These are phyloP conservation scores for Epicauta chinensis DNA, from an alignment of 1,140 invertebrate species.

Conservation along the genomic window DNA sequence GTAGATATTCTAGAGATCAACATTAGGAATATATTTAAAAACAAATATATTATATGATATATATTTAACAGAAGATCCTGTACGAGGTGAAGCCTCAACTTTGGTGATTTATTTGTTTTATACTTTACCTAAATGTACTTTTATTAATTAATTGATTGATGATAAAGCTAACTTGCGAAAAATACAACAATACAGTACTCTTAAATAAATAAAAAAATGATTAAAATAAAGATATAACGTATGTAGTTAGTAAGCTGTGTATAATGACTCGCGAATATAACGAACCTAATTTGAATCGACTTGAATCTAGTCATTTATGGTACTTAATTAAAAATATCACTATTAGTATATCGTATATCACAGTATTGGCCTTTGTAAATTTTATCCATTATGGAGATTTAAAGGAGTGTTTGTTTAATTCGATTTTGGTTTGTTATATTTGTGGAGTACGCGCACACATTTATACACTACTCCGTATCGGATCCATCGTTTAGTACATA, in stretches of 20 bases:
- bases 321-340: constrained; percentile 15
- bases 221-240: constrained; percentile 24
- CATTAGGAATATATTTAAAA: constrained; percentile 16
- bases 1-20: constrained; percentile 28
- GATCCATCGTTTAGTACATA: constrained; percentile 22
- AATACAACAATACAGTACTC: constrained; percentile 24
- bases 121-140: constrained; percentile 33
- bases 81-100: constrained; percentile 14
- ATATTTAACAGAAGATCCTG: constrained; percentile 2
- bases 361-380: too few species aligned
- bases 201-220: too few species aligned
- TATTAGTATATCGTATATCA: not conserved
- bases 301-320: constrained; percentile 8
- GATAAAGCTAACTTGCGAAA: not conserved
- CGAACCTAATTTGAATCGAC: constrained; percentile 18
- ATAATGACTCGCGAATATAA: constrained; percentile 28
- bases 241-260: constrained; percentile 36
- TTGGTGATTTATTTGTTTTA: constrained; percentile 28
- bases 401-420: constrained; percentile 1
- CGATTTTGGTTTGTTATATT: constrained; percentile 25
- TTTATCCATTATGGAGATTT: too few species aligned
- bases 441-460: constrained; percentile 37
- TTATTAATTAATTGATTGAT: constrained; percentile 18
- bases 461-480: constrained; percentile 42
- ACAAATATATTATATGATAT: constrained; percentile 9